phyloP scores from a whole-genome alignment of 2,113 vertebrate species.

The Limnothrissa miodon region DNA sequence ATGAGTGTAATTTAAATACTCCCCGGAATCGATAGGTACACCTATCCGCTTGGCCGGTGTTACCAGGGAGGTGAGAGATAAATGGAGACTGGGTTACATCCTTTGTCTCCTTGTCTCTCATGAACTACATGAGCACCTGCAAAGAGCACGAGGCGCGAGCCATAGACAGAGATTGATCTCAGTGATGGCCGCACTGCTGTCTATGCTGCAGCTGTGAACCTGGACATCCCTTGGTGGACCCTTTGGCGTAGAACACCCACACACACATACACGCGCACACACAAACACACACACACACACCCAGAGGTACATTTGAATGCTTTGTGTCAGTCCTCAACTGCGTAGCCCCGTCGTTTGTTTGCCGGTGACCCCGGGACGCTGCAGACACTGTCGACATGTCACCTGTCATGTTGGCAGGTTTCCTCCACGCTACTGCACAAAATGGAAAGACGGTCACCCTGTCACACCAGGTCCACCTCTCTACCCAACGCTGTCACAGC shows the following conservation, averaged over 20 bases:
- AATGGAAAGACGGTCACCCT: not conserved
- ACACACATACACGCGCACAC: not conserved
- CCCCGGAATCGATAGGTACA: constrained; percentile 13
- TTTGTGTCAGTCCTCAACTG: not conserved
- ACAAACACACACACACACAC: not conserved
- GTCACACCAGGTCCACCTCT: not conserved
- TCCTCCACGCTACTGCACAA: not conserved
- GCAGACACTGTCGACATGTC: not conserved
- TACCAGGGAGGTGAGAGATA: constrained; percentile 11
- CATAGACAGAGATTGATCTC: not conserved
- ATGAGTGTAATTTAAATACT: constrained; percentile 20
- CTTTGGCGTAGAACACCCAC: not conserved
- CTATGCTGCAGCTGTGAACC: not conserved
- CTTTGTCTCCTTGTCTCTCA: constrained; percentile 17
- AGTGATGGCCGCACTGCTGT: not conserved
- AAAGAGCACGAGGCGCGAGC: not conserved
- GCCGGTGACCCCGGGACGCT: not conserved
- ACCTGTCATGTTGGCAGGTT: constrained; percentile 2
- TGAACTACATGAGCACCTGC: constrained; percentile 23
- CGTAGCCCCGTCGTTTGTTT: not conserved
- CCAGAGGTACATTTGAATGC: not conserved
- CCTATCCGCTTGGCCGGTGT: not conserved
- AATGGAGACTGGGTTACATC: constrained; percentile 9
- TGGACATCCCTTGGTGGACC: not conserved
- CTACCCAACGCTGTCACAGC: not conserved